Base-by-base conservation (phyloP, 2,797 vertebrate species). In the Diplodus puntazzo region DNA sequence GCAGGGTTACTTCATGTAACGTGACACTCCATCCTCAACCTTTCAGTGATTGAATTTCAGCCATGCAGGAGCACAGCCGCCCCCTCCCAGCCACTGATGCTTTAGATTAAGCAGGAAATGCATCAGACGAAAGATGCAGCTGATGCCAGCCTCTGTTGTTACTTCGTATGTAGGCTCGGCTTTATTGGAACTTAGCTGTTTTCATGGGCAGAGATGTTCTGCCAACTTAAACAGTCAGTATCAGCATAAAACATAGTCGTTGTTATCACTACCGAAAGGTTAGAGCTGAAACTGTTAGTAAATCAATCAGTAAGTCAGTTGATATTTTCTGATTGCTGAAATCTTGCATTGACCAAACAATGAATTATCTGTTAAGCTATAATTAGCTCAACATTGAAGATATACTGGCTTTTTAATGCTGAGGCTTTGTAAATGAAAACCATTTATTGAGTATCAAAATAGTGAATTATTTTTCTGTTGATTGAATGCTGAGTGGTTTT, bases 41-140 rank as follows among this genome's bases (percentile, higher is more conserved):
- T 81, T 75, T 73, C 65, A 70, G 46, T 88, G 77, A 84, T 87
- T 86, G 58, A 75, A 85, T 91, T 92, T 86, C 73, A 69, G 83
- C 73, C 5, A 25, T 70, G 50, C 73, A 84, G 89, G 79, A 78
- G 55, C 69, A 64, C 50, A 60, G 23, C 58, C 60, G 11, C 57
- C 52, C 53, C 34, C 68, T 55, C 39, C 34, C 55, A 58, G 62
- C 54, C 78, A 53, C 67, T 70, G 49, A 76, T 80, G 23, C 49
- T 63, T 65, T 23, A 46, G 60, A 65, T 73, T 75, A 14, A 25
- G 52, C 65, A 75, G 80, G 58, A 84, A 89, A 79, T 73, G 0
- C 60, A 70, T 65, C n/a, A 84, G 79, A 72, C 9, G 10, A 71
- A 58, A 81, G 70, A 75, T 69, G 69, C 64, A 61, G 69, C 62